Conservation (phyloP, 2,797 vertebrate species). For the Dipus sagitta region DNA sequence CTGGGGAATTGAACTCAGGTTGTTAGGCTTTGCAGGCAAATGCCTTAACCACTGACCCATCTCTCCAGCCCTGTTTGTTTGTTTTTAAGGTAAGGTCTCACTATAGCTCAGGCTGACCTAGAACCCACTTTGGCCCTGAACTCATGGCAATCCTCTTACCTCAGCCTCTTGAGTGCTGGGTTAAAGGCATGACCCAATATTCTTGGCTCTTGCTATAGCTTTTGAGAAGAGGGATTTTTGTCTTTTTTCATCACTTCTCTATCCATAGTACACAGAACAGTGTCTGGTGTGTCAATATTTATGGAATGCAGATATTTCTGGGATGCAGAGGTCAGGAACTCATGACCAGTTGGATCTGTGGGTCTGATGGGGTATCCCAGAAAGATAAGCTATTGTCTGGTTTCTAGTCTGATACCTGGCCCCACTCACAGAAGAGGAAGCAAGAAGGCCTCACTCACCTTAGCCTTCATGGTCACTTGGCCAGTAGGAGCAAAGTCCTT, state of each 20-base stretch:
- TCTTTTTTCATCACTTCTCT: not conserved
- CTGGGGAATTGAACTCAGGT: too few species aligned
- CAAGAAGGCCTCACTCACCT: not conserved
- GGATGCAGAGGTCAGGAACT: not conserved
- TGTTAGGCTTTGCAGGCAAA: too few species aligned
- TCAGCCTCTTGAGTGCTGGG: too few species aligned
- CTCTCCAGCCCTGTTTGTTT: too few species aligned
- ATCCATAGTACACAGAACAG: not conserved
- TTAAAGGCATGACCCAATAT: too few species aligned
- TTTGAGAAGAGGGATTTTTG: not conserved
- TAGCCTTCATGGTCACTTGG: not conserved
- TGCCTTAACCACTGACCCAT: too few species aligned
- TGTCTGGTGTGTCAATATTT: not conserved
- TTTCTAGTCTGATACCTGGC: not conserved
- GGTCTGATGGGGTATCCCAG: not conserved
- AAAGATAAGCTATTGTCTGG: not conserved
- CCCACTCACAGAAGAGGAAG: not conserved
- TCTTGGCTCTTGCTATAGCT: not conserved
- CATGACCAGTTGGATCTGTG: not conserved
- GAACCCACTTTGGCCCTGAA: too few species aligned
- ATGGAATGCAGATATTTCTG: not conserved
- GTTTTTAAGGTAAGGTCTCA: too few species aligned
- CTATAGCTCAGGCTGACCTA: too few species aligned
- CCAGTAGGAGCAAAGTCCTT: not conserved
- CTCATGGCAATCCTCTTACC: too few species aligned